Evolutionary conservation across 2,113 vertebrate species (phyloP).

Genomic region (Lepisosteus oculatus): DNA sequence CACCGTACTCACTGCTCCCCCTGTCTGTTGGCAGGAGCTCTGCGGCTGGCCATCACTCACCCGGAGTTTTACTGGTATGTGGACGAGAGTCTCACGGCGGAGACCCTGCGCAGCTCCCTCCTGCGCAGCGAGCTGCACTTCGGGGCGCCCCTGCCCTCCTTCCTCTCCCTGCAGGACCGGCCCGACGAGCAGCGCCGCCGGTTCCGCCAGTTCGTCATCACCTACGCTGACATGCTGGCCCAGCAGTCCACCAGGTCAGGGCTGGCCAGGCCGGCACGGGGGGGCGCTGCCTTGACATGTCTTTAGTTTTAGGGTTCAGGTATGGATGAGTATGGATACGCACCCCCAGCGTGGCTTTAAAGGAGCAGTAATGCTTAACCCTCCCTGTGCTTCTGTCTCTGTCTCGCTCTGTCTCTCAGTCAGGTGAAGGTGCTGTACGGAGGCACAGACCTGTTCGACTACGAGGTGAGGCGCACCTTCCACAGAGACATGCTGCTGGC

Average conservation of each 20-base stretch:
- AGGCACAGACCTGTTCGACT: constrained; percentile 92
- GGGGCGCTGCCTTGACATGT: too few relatives aligned
- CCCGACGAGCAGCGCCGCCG: constrained; percentile 83
- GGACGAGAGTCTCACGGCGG: constrained; percentile 84
- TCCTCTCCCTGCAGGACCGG: constrained; percentile 86
- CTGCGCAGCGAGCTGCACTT: constrained; percentile 93
- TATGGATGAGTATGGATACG: neutral
- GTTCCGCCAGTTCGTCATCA: constrained; percentile 90
- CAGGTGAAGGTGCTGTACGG: constrained; percentile 94
- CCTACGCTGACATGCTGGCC: constrained; percentile 85
- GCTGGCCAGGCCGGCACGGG: neutral
- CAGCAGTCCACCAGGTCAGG: constrained; percentile 89
- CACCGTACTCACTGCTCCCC: neutral
- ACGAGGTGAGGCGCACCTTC: constrained; percentile 93
- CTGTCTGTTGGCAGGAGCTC: constrained; percentile 66
- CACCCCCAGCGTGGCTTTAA: neutral
- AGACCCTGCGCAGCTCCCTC: constrained; percentile 84
- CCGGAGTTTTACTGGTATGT: constrained; percentile 98
- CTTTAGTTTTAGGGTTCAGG: too few relatives aligned
- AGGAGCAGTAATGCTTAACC: neutral
- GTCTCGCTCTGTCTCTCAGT: constrained; percentile 51
- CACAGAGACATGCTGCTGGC: constrained; percentile 94
- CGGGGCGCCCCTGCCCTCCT: constrained; percentile 85
- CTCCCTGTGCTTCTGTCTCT: neutral
- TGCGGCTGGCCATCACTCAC: constrained; percentile 94